A percentile compares a stretch with the other conserved stretches of the same genome.
phyloP scores from a whole-genome alignment of 2,888 invertebrate species.

The Pristionchus arcanus region DNA sequence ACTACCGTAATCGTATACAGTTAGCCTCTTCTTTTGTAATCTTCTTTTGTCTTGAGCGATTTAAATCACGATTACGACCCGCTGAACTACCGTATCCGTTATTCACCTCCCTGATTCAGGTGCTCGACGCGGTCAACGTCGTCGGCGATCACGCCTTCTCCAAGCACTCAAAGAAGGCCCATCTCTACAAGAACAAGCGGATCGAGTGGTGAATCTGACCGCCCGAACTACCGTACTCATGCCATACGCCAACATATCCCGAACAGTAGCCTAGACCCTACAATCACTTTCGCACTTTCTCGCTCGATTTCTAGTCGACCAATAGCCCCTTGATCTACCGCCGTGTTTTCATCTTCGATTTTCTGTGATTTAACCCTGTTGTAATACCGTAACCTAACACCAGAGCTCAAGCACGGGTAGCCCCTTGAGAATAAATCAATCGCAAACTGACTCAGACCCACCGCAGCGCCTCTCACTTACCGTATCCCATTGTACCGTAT shows the following conservation, averaged over 20 bases:
- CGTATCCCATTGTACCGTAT: conserved; percentile 15
- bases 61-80: background rate
- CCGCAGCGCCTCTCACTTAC: background rate
- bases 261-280: background rate
- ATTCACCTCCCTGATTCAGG: conserved; percentile 56
- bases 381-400: background rate
- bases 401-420: conserved; percentile 2
- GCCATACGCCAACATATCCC: background rate
- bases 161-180: conserved; percentile 72
- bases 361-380: conserved; percentile 19
- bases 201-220: conserved; percentile 70
- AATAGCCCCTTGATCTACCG: background rate
- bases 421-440: background rate
- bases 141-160: conserved; percentile 71
- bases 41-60: too few relatives aligned
- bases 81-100: background rate
- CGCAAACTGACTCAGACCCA: conserved; percentile 24
- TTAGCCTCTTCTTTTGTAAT: too few relatives aligned
- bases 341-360: conserved; percentile 10
- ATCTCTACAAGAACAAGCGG: conserved; percentile 72
- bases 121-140: conserved; percentile 69
- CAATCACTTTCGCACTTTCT: background rate
- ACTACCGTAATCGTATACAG: too few relatives aligned
- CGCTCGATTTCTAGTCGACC: conserved; percentile 2
- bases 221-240: conserved; percentile 33